Evolutionary conservation across 2,113 vertebrate species (phyloP), one percentile per base, ranked within the genome.

Genomic region (Semnopithecus entellus): DNA sequence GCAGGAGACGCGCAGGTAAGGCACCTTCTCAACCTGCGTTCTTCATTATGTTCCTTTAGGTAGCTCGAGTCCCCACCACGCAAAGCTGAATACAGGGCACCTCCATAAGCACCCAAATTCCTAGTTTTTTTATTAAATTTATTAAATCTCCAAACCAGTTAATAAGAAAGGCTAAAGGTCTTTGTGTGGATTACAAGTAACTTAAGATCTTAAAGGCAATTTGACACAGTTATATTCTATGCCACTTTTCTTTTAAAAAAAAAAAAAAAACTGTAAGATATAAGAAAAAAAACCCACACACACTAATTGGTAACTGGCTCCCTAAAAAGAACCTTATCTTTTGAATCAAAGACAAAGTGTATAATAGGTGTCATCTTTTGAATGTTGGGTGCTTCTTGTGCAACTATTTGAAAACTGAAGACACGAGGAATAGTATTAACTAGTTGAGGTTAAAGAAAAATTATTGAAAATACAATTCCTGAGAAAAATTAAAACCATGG

Each of bases 221-320:
- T 1, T 38, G 95, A 57, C 40, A 90, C 40, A 57, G 48, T 35
- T 86, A 57, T 27, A 91, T 8, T 61, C 76, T 48, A 30, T 4
- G 32, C 25, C 30, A 30, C 11, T 90, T 48, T 45, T 73, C 48
- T 68, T 83, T 8, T 3, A 50, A 61, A 81, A 35, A 78, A 87
- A 35, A 27, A 55, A 83, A 35, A 52, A 25, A 5, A 3, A 35
- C 10, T 40, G 14, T 22, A 57, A 68, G 78, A 64, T 17, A 75
- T 0, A 85, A 86, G 88, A 75, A 59, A 84, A 80, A 76, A 45
- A 91, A 30, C 2, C 27, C 61, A 50, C 61, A 48, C 45, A 16
- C n/a, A 38, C 75, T 80, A 90, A 87, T 86, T 94, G 80, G 91
- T 23, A 70, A 64, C 88, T 27, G 90, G 57, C 90, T 88, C 66